Percentiles rank a stretch among this genome's conserved stretches.
Conservation (phyloP, 2,113 vertebrate genomes). For the Columba janthina region DNA sequence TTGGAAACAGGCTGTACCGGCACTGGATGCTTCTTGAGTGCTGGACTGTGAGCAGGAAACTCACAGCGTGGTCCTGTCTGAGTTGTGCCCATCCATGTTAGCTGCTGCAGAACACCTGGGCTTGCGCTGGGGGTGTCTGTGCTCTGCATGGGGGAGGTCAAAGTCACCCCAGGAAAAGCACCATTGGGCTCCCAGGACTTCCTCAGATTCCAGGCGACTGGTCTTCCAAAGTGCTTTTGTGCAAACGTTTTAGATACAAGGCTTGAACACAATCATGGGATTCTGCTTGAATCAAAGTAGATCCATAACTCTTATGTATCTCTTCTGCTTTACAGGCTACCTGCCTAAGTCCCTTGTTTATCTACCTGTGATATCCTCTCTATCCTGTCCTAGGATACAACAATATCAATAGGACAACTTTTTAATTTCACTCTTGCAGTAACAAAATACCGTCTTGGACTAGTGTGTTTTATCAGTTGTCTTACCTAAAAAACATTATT, state of each 20-base stretch:
- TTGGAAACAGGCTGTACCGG: neutral
- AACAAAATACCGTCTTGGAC: neutral
- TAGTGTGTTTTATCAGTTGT: neutral
- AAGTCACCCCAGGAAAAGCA: neutral
- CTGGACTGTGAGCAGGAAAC: neutral
- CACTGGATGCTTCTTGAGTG: fast-evolving
- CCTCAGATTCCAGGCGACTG: neutral
- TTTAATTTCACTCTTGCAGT: neutral
- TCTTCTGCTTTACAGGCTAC: neutral
- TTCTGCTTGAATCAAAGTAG: neutral
- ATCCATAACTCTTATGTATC: neutral
- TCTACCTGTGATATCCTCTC: neutral
- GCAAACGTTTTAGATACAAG: neutral
- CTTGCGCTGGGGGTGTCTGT: neutral
- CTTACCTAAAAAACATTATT: neutral
- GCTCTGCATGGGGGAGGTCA: neutral
- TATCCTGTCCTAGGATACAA: neutral
- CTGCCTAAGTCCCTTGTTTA: neutral
- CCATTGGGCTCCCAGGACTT: neutral
- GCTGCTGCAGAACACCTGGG: neutral
- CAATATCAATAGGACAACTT: neutral
- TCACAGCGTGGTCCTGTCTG: neutral
- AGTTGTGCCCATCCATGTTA: neutral
- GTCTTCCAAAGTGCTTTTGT: neutral
- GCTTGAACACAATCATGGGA: neutral